These are phyloP conservation scores for Halcyon smyrnensis DNA, from an alignment of 2,797 vertebrate genomes.

Conservation along the genomic window DNA sequence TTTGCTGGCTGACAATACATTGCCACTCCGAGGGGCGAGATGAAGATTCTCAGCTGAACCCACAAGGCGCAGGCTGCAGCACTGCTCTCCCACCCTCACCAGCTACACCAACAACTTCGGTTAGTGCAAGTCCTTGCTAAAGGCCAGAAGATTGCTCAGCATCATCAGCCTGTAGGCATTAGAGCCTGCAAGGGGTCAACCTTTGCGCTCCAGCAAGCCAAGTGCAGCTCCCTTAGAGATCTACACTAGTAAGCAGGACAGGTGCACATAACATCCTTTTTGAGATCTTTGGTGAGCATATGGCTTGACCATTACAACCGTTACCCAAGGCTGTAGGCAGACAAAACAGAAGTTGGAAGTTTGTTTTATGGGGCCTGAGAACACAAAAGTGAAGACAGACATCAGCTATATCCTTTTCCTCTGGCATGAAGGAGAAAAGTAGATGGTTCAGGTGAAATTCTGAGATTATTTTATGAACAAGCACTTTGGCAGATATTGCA, in stretches of 20 bases:
- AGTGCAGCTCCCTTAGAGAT: accelerated
- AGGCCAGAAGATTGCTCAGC: not conserved
- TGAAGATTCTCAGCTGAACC: not conserved
- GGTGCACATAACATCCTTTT: not conserved
- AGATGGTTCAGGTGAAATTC: not conserved
- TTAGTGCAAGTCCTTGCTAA: not conserved
- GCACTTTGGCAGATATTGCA: not conserved
- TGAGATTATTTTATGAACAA: not conserved
- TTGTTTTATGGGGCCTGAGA: not conserved
- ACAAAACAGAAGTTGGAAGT: not conserved
- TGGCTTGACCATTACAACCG: not conserved
- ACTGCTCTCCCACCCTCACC: not conserved
- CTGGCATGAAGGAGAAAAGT: not conserved
- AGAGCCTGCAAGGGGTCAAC: not conserved
- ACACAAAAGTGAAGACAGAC: not conserved
- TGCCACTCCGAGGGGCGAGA: accelerated
- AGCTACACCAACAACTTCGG: not conserved
- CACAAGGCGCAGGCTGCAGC: not conserved
- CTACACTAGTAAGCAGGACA: not conserved
- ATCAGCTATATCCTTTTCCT: not conserved
- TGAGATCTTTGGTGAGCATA: not conserved
- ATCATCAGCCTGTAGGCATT: not conserved
- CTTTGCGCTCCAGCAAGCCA: not conserved
- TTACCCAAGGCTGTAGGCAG: not conserved
- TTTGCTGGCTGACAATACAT: not conserved